phyloP scores from a whole-genome alignment of 2,797 vertebrate genomes.

The Crenuchus spilurus region DNA sequence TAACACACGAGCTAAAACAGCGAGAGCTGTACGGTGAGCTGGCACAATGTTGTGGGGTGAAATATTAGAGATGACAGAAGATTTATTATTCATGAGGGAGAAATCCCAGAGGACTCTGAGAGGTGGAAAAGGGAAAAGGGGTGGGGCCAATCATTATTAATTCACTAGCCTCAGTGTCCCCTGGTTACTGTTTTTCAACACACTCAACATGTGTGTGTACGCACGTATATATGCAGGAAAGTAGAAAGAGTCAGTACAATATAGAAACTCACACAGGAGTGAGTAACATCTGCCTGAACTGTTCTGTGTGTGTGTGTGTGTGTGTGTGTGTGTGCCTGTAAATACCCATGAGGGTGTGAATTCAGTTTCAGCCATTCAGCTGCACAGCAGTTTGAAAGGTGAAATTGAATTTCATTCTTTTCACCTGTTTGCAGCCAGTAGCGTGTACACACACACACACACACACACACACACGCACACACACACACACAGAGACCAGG shows the following conservation, averaged over 20 bases:
- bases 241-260: too few relatives aligned
- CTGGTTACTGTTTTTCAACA: slow-evolving; percentile 31
- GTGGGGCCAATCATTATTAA: slow-evolving; percentile 46
- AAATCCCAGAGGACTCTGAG: slow-evolving; percentile 48
- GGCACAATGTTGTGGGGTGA: slow-evolving; percentile 26
- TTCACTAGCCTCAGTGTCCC: slow-evolving; percentile 45
- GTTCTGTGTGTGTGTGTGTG: background rate
- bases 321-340: slow-evolving; percentile 19
- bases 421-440: background rate
- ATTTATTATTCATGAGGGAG: slow-evolving; percentile 53
- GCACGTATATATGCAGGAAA: slow-evolving; percentile 12
- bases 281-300: background rate
- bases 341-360: slow-evolving; percentile 3
- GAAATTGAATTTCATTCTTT: background rate
- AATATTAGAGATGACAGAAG: slow-evolving; percentile 50
- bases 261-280: too few relatives aligned
- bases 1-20: slow-evolving; percentile 13
- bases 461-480: too few relatives aligned
- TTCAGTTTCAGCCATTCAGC: slow-evolving; percentile 5
- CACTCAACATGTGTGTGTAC: slow-evolving; percentile 10
- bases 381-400: background rate
- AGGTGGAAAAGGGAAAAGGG: slow-evolving; percentile 44
- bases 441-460: too few relatives aligned
- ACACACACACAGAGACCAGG: background rate
- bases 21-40: slow-evolving; percentile 8